Percentiles rank a stretch among this genome's conserved stretches.
Evolutionary conservation across 2,888 invertebrate genomes (phyloP).

Genomic region (Hirtodrosophila cameraria): DNA sequence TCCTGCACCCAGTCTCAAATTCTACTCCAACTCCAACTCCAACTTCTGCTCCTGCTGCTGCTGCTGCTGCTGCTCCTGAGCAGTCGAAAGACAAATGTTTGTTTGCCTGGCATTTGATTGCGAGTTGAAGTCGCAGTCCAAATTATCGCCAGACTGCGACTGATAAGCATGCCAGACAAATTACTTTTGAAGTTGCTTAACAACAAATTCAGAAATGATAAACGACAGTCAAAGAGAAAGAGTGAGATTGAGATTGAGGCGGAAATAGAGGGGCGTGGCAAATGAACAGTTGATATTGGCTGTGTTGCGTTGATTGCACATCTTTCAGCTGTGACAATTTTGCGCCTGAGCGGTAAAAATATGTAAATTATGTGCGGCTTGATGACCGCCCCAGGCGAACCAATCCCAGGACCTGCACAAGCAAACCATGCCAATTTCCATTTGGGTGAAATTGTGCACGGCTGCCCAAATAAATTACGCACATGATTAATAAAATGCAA

Average conservation of each 20-base stretch:
- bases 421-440: constrained; percentile 63
- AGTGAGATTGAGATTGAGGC: constrained; percentile 16
- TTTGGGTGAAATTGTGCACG: constrained; percentile 74
- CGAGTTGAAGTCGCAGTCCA: constrained; percentile 7
- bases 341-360: constrained; percentile 56
- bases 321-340: constrained; percentile 79
- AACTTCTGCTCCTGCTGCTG: constrained; percentile 10
- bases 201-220: constrained; percentile 43
- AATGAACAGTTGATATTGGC: background rate
- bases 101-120: constrained; percentile 57
- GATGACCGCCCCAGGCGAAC: constrained; percentile 47
- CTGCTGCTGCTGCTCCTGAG: constrained; percentile 6
- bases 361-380: constrained; percentile 62
- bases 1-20: constrained; percentile 25
- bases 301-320: constrained; percentile 44
- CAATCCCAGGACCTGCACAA: constrained; percentile 9
- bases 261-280: constrained; percentile 50
- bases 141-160: constrained; percentile 32
- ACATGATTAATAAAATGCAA: constrained; percentile 77
- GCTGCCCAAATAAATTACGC: constrained; percentile 80
- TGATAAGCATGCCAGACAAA: constrained; percentile 37
- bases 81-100: constrained; percentile 68
- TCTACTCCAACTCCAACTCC: constrained; percentile 3
- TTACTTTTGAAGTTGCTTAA: constrained; percentile 41
- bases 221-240: constrained; percentile 23